phyloP scores from a whole-genome alignment of 2,113 vertebrate species.

The Scopus umbretta region DNA sequence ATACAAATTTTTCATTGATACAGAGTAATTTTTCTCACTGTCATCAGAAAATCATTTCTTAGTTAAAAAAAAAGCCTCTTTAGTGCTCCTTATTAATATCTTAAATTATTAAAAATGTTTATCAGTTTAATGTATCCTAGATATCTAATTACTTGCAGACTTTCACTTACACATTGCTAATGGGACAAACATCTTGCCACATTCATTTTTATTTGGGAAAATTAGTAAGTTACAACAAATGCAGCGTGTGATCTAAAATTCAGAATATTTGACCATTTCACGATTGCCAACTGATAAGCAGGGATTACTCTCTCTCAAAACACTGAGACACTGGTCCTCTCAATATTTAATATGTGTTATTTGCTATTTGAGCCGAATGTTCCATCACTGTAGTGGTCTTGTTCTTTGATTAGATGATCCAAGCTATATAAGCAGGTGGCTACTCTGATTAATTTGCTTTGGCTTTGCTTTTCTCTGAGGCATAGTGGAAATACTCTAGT shows the following conservation, averaged over 20 bases:
- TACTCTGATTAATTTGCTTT: neutral
- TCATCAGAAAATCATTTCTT: neutral
- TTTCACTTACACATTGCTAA: constrained; percentile 14
- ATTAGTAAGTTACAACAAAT: neutral
- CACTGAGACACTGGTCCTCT: neutral
- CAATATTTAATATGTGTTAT: neutral
- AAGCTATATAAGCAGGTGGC: neutral
- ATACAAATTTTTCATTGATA: neutral
- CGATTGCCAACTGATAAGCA: neutral
- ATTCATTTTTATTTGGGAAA: constrained; percentile 5
- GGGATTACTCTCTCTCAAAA: neutral
- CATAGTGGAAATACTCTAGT: neutral
- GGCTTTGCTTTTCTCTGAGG: neutral
- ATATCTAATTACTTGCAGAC: constrained; percentile 11
- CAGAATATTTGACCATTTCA: neutral
- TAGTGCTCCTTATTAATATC: neutral
- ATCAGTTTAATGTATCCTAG: neutral
- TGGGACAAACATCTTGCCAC: neutral
- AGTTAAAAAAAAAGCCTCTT: neutral
- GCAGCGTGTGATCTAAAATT: neutral
- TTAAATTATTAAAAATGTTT: constrained; percentile 49
- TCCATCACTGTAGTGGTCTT: neutral
- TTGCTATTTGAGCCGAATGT: neutral
- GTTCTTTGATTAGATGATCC: neutral
- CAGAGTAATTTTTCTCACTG: neutral